Evolutionary conservation across 2,888 invertebrate species (phyloP).

Genomic region (Tipula unca): DNA sequence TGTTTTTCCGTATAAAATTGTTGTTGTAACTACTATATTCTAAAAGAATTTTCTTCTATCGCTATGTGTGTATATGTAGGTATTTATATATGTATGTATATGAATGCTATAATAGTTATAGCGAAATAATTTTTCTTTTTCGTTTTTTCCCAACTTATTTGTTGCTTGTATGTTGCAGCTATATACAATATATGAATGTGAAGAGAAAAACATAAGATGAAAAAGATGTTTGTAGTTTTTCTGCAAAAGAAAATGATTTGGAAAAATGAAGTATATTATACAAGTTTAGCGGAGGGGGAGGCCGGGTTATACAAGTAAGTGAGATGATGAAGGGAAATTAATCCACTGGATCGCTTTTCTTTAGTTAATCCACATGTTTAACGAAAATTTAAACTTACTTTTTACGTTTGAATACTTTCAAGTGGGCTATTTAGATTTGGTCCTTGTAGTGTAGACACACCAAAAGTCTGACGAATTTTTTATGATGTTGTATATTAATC

Average conservation of each 20-base stretch:
- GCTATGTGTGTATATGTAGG: neutral
- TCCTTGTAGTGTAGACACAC: too few relatives aligned
- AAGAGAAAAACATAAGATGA: neutral
- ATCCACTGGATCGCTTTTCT: too few relatives aligned
- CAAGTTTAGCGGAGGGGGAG: neutral
- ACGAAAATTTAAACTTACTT: too few relatives aligned
- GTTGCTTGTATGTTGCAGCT: neutral
- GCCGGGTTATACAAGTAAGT: too few relatives aligned
- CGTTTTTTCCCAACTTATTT: neutral
- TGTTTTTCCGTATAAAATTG: neutral
- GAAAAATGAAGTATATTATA: neutral
- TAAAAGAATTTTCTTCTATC: neutral
- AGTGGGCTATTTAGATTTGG: too few relatives aligned
- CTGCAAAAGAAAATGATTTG: neutral
- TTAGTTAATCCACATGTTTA: too few relatives aligned
- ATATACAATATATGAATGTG: neutral
- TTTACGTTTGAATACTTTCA: too few relatives aligned
- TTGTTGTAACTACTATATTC: neutral
- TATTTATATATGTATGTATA: neutral
- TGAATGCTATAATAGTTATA: neutral
- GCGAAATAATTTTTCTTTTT: neutral
- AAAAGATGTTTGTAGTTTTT: neutral
- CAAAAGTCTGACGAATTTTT: too few relatives aligned
- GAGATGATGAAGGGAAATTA: too few relatives aligned
- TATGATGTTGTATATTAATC: too few relatives aligned